Percentiles rank a stretch among this genome's conserved stretches.
These are phyloP conservation scores for Syrrhaptes paradoxus DNA, from an alignment of 2,113 vertebrate species.

Conservation along the genomic window DNA sequence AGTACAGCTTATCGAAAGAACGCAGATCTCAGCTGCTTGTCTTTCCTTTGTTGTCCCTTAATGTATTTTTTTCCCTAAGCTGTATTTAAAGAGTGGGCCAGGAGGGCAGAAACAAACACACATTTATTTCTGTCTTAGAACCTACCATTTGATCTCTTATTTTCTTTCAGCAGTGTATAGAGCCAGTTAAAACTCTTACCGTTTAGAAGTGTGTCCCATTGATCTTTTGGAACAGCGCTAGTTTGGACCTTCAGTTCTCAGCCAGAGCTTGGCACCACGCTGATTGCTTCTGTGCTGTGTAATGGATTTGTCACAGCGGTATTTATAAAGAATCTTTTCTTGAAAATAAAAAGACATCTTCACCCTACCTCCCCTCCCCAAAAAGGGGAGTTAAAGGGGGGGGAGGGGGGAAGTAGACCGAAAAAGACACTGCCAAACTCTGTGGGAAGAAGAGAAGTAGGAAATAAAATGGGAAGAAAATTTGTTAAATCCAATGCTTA, in stretches of 20 bases:
- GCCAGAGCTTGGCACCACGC: slow-evolving; percentile 44
- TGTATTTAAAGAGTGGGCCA: slow-evolving; percentile 11
- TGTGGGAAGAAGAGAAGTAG: background rate
- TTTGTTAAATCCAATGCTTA: background rate
- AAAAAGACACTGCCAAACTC: slow-evolving; percentile 9
- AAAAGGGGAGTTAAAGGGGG: background rate
- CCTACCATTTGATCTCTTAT: slow-evolving; percentile 52
- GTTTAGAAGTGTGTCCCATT: slow-evolving; percentile 49
- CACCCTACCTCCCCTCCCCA: background rate
- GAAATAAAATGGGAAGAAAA: slow-evolving; percentile 10
- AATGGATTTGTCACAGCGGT: slow-evolving; percentile 70
- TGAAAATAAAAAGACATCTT: slow-evolving; percentile 47
- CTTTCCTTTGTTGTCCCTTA: background rate
- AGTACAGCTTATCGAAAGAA: slow-evolving; percentile 35
- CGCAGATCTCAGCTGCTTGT: slow-evolving; percentile 12
- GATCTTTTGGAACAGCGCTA: slow-evolving; percentile 39
- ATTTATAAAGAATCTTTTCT: slow-evolving; percentile 48
- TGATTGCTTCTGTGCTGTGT: slow-evolving; percentile 52
- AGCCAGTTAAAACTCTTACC: slow-evolving; percentile 19
- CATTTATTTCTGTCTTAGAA: slow-evolving; percentile 26
- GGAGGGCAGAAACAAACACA: slow-evolving; percentile 50
- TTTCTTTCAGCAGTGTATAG: slow-evolving; percentile 15
- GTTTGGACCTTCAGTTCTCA: slow-evolving; percentile 66
- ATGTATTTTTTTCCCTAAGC: background rate
- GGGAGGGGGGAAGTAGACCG: background rate